Conservation (phyloP, 2,113 vertebrate species). For the Scartelaos histophorus region DNA sequence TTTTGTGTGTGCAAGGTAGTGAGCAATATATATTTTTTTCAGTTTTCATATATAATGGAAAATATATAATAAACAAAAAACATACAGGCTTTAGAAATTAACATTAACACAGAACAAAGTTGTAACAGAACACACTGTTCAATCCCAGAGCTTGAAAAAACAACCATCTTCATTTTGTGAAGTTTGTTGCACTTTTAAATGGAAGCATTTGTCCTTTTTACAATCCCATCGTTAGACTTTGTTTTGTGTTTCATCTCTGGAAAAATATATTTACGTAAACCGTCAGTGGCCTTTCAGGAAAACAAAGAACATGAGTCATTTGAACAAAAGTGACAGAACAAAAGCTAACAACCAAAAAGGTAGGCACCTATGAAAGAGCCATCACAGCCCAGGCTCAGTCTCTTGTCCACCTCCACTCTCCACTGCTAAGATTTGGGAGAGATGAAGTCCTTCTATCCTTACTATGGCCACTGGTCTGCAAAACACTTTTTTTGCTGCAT, state of each 20-base stretch:
- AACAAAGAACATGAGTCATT: conserved; percentile 52
- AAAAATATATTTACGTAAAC: conserved; percentile 79
- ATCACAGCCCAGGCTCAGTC: conserved; percentile 82
- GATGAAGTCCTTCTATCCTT: conserved; percentile 70
- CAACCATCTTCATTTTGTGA: conserved; percentile 87
- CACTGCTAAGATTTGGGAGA: conserved; percentile 64
- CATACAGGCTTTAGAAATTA: conserved; percentile 74
- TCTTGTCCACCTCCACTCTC: conserved; percentile 75
- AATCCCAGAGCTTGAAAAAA: conserved; percentile 96
- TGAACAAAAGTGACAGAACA: conserved; percentile 43
- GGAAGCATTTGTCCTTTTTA: conserved; percentile 86
- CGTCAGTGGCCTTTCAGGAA: conserved; percentile 74
- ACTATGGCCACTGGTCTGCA: conserved; percentile 91
- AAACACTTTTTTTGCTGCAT: conserved; percentile 78
- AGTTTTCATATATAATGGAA: conserved; percentile 57
- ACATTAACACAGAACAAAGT: conserved; percentile 71
- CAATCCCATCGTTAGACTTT: conserved; percentile 60
- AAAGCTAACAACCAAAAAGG: conserved; percentile 78
- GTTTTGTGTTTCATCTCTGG: conserved; percentile 72
- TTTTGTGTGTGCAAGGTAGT: conserved; percentile 94
- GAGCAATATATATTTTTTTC: conserved; percentile 79
- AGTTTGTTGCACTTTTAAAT: conserved; percentile 73
- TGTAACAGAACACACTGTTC: conserved; percentile 84
- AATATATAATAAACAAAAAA: conserved; percentile 69
- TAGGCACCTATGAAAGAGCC: conserved; percentile 92